Evolutionary conservation across 2,113 vertebrate species (phyloP).

Genomic region (Rhinopomastus cyanomelas): DNA sequence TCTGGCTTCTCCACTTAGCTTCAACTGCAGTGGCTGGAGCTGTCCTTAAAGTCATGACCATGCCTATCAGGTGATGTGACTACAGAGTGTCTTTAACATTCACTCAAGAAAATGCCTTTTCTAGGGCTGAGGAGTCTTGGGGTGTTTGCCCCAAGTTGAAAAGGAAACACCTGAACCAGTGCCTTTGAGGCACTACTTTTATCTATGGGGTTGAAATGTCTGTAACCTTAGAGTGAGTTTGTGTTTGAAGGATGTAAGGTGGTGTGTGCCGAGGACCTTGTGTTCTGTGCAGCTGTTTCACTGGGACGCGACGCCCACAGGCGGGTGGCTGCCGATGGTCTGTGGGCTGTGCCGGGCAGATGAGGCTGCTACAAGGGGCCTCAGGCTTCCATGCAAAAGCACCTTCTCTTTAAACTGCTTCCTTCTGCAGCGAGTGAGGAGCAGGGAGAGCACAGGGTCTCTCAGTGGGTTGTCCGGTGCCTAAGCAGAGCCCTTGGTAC

Average conservation of each 20-base stretch:
- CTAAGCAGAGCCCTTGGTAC: neutral
- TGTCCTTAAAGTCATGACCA: neutral
- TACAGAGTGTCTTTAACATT: neutral
- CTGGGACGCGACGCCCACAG: fast-evolving
- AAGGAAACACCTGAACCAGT: neutral
- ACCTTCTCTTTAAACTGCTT: neutral
- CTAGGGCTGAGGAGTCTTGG: neutral
- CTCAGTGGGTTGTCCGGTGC: fast-evolving
- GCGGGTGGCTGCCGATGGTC: fast-evolving
- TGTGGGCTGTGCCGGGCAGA: neutral
- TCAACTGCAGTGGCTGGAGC: neutral
- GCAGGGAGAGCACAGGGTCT: neutral
- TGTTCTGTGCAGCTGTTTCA: neutral
- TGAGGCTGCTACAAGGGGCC: neutral
- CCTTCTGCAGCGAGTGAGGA: neutral
- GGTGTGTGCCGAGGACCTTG: neutral
- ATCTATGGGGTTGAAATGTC: neutral
- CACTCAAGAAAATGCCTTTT: neutral
- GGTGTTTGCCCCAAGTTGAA: neutral
- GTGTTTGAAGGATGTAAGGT: neutral
- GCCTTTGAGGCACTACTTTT: neutral
- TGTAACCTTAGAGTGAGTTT: neutral
- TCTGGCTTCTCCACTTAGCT: neutral
- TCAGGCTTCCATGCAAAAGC: neutral
- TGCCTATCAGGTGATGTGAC: neutral